Evolutionary conservation across 2,113 vertebrate genomes (phyloP), one percentile per base, ranked within the genome.

Genomic region (Pituophis catenifer): DNA sequence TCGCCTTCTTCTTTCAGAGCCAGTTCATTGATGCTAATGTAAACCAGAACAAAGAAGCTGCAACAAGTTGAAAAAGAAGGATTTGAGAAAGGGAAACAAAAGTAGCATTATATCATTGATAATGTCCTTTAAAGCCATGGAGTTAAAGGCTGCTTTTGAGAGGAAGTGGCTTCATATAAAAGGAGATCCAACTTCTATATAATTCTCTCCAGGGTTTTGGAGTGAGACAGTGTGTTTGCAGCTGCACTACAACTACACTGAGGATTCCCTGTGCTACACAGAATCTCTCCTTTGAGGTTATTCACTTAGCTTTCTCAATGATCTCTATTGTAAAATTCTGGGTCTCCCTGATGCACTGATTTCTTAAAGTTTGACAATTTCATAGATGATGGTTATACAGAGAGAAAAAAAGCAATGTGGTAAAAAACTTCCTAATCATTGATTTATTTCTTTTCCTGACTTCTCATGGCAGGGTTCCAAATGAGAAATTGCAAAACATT

Each of bases 161-260:
- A 96, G 96, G 95, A 97, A 96, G 94, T 95, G 95, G 94, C 89
- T 97, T 95, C 91, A 96, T 92, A 95, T 59, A 92, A 55, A 94
- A 93, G 87, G 91, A 95, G 93, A 59, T 26, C 38, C 24, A 87
- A 57, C 93, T 92, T 91, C 91, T 15, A 81, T 62, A 95, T 93
- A 88, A 93, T 96, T 95, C 93, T 50, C 89, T 38, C 26, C 0
- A 0, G 88, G 90, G 96, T 96, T 96, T 94, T 95, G 92, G 21
- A 95, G 91, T 90, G 89, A 90, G 96, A 96, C 95, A 95, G 88
- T 94, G 89, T 91, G 88, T 52, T 86, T 26, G 88, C 96, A 97
- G 96, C 95, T 97, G 97, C 0, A 0, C 52, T 93, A 48, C 0
- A 88, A 0, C 58, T 93, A 52, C 1, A 90, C 93, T 93, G 94